These are phyloP conservation scores for Pissodes strobi DNA, from an alignment of 1,140 invertebrate species.

Conservation along the genomic window DNA sequence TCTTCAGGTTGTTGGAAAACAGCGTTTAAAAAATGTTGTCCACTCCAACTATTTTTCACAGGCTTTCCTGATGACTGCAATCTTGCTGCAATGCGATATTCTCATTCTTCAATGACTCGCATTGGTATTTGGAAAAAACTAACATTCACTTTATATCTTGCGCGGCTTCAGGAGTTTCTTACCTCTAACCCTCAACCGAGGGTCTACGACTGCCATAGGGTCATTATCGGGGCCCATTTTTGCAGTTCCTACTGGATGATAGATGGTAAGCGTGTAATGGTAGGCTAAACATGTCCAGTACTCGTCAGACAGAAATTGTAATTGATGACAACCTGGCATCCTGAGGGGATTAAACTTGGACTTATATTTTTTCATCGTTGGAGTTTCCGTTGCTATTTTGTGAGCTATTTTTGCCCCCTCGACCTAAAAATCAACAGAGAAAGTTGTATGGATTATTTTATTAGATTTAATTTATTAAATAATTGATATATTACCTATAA, in stretches of 20 bases:
- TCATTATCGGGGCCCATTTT: constrained; percentile 76
- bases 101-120: too few relatives aligned
- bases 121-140: too few relatives aligned
- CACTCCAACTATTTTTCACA: too few relatives aligned
- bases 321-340: constrained; percentile 64
- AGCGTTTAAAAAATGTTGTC: too few relatives aligned
- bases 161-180: too few relatives aligned
- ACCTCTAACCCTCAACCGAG: constrained; percentile 64
- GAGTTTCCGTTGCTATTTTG: constrained; percentile 62
- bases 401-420: constrained; percentile 75
- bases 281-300: constrained; percentile 74
- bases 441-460: background rate
- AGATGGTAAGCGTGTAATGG: constrained; percentile 70
- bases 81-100: too few relatives aligned
- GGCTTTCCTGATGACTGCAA: too few relatives aligned
- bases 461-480: background rate
- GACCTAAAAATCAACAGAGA: constrained; percentile 61
- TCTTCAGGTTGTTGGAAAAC: too few relatives aligned
- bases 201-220: constrained; percentile 67
- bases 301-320: constrained; percentile 63
- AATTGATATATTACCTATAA: too few relatives aligned
- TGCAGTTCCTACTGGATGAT: constrained; percentile 71
- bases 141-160: too few relatives aligned
- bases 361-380: constrained; percentile 67
- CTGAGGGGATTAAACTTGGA: constrained; percentile 64